Percentiles rank a stretch among this genome's conserved stretches.
These are phyloP conservation scores for Paraplagusia blochii DNA, from an alignment of 2,113 vertebrate genomes.

Conservation along the genomic window DNA sequence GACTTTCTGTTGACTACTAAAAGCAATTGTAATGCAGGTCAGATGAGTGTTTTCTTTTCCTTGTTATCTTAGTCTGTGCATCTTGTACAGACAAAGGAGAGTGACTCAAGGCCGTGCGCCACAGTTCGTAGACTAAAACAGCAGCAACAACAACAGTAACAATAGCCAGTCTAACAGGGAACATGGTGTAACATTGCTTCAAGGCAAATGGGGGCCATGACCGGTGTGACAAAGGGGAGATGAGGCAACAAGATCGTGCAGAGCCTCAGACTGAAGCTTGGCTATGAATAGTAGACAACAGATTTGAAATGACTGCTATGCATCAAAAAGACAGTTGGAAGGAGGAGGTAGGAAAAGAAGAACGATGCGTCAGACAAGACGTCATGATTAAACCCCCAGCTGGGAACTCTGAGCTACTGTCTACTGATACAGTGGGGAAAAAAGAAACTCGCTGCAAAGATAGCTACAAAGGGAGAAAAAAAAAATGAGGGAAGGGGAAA, in stretches of 20 bases:
- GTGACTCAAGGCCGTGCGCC: conserved; percentile 57
- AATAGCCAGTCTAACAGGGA: conserved; percentile 55
- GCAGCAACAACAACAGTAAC: conserved; percentile 49
- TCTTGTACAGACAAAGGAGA: conserved; percentile 64
- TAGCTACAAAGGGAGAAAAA: conserved; percentile 12
- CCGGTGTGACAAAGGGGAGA: conserved; percentile 47
- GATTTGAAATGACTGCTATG: conserved; percentile 46
- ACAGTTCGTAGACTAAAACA: conserved; percentile 44
- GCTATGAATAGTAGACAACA: conserved; percentile 55
- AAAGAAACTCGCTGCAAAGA: conserved; percentile 33
- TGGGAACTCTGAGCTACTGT: conserved; percentile 53
- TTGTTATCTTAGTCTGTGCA: conserved; percentile 37
- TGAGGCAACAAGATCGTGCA: conserved; percentile 46
- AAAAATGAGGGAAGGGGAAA: conserved; percentile 21
- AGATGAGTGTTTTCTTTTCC: conserved; percentile 24
- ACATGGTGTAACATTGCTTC: conserved; percentile 46
- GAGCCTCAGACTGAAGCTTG: conserved; percentile 53
- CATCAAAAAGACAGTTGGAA: conserved; percentile 47
- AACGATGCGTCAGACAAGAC: conserved; percentile 38
- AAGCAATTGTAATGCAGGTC: conserved; percentile 54
- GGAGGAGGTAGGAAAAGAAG: conserved; percentile 40
- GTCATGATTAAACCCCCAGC: conserved; percentile 35
- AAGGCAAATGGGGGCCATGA: conserved; percentile 55
- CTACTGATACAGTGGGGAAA: conserved; percentile 42
- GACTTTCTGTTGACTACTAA: conserved; percentile 36